Percentiles rank a stretch among this genome's conserved stretches.
phyloP scores from a whole-genome alignment of 2,797 vertebrate genomes.

The Macropus fuliginosus region DNA sequence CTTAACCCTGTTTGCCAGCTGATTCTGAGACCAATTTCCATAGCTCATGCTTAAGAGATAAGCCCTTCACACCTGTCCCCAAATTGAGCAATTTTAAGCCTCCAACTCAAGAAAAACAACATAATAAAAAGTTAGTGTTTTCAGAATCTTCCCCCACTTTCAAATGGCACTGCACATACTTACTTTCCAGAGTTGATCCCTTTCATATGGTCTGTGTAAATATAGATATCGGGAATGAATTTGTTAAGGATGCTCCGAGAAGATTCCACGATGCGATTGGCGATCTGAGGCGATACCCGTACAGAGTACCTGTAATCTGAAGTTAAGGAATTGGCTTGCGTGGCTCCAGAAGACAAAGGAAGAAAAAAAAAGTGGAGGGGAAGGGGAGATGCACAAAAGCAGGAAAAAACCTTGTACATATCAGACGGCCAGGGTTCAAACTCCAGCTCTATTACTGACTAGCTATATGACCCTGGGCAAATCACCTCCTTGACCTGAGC shows the following conservation, averaged over 20 bases:
- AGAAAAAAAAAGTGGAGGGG: not conserved
- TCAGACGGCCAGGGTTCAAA: not conserved
- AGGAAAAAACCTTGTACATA: not conserved
- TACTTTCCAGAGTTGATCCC: conserved; percentile 95
- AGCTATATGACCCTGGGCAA: not conserved
- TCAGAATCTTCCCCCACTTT: not conserved
- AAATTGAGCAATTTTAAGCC: conserved; percentile 11
- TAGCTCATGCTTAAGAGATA: not conserved
- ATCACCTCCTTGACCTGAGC: not conserved
- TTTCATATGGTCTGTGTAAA: conserved; percentile 98
- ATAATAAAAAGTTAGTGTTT: not conserved
- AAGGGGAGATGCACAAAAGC: not conserved
- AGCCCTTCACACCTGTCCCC: not conserved
- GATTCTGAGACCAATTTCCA: conserved; percentile 36
- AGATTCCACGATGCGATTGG: conserved; percentile 96
- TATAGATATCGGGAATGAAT: conserved; percentile 97
- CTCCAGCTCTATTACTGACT: not conserved
- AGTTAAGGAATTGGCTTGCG: conserved; percentile 81
- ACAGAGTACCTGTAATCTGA: conserved; percentile 90
- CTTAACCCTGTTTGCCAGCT: not conserved
- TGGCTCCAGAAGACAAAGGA: not conserved
- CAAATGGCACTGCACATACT: conserved; percentile 78
- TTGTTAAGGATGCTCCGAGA: conserved; percentile 93
- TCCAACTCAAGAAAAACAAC: not conserved
- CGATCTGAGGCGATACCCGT: conserved; percentile 97